Evolutionary conservation across 2,888 invertebrate genomes (phyloP).

Genomic region (Sepiola atlantica): DNA sequence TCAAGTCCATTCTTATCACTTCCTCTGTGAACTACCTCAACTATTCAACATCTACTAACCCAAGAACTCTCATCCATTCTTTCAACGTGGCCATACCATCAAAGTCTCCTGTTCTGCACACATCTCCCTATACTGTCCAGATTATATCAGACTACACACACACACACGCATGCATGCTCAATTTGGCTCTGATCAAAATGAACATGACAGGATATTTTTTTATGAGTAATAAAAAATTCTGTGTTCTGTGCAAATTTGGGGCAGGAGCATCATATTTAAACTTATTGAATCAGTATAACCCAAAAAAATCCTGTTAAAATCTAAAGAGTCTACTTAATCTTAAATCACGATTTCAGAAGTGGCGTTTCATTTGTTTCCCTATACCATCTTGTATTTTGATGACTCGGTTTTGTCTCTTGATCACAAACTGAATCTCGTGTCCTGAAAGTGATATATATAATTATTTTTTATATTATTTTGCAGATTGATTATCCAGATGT

Average conservation of each 20-base stretch:
- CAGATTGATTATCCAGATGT: conserved; percentile 85
- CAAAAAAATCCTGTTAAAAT: not conserved
- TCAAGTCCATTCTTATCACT: no score
- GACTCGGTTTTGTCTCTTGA: not conserved
- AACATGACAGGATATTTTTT: not conserved
- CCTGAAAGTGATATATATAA: not conserved
- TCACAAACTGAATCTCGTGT: not conserved
- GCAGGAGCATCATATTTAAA: no score
- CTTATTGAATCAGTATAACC: no score
- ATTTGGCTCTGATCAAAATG: no score
- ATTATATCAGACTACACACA: no score
- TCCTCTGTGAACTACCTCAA: no score
- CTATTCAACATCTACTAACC: no score
- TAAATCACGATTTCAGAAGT: not conserved
- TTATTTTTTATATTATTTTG: conserved; percentile 63
- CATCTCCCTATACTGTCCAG: no score
- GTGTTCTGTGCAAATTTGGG: not conserved
- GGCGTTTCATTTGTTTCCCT: not conserved
- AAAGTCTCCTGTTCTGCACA: no score
- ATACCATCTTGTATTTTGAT: not conserved
- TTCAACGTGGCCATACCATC: no score
- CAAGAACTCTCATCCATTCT: no score
- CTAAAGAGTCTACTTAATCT: not conserved
- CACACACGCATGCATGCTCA: no score
- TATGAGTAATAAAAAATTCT: not conserved